phyloP scores from a whole-genome alignment of 2,113 vertebrate genomes.

The Cochlearius cochlearius region DNA sequence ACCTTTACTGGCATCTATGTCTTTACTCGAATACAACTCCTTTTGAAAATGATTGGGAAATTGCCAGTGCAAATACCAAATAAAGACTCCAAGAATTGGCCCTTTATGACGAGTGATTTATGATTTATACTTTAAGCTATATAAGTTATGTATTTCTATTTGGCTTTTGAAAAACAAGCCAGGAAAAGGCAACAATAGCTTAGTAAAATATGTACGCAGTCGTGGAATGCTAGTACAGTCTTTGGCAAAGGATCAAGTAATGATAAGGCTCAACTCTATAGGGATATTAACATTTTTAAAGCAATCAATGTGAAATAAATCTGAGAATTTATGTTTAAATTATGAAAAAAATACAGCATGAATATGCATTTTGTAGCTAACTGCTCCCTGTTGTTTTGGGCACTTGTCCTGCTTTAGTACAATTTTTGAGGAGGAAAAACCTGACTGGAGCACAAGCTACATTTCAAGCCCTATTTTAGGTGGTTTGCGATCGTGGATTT shows the following conservation, averaged over 20 bases:
- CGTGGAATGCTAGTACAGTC: neutral
- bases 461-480: conserved; percentile 39
- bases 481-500: neutral
- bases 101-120: conserved; percentile 1
- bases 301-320: conserved; percentile 53
- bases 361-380: conserved; percentile 55
- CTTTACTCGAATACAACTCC: neutral
- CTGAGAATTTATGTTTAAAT: conserved; percentile 53
- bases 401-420: conserved; percentile 26
- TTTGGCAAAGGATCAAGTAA: conserved; percentile 46
- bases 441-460: neutral
- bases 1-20: neutral
- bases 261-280: conserved; percentile 8
- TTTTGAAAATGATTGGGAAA: conserved; percentile 30
- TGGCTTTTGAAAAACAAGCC: conserved; percentile 49
- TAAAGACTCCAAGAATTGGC: neutral
- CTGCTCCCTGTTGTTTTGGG: conserved; percentile 38
- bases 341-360: conserved; percentile 22
- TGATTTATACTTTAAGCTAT: neutral
- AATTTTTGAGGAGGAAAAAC: conserved; percentile 11
- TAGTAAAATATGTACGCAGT: conserved; percentile 46
- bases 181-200: conserved; percentile 42
- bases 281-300: conserved; percentile 55
- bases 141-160: conserved; percentile 43
- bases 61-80: conserved; percentile 25